phyloP scores from a whole-genome alignment of 2,888 invertebrate genomes.

The Drosophila atripex region DNA sequence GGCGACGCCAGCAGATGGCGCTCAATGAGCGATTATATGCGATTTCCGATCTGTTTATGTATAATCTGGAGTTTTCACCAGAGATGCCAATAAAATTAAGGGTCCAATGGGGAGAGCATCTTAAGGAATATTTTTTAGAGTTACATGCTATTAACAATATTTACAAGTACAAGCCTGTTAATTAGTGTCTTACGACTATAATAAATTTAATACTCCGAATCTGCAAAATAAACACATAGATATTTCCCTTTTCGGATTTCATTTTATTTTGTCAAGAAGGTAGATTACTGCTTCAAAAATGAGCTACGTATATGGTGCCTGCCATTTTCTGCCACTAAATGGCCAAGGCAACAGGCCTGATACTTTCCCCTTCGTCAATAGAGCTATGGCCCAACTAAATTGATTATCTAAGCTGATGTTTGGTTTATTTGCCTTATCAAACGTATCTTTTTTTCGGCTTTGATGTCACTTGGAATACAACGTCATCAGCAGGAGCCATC shows the following conservation, averaged over 20 bases:
- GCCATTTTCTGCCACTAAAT: slow-evolving; percentile 1
- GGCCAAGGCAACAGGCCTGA: slow-evolving; percentile 6
- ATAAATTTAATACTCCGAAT: too few species aligned
- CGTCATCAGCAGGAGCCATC: slow-evolving; percentile 31
- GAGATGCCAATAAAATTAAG: slow-evolving; percentile 1
- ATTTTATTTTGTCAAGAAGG: too few species aligned
- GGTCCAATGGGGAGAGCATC: neutral
- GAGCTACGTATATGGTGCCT: neutral
- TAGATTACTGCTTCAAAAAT: neutral
- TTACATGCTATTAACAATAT: neutral
- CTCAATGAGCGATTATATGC: slow-evolving; percentile 54
- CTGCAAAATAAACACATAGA: too few species aligned
- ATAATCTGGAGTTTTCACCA: neutral
- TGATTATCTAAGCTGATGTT: slow-evolving; percentile 28
- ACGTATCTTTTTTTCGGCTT: slow-evolving; percentile 45
- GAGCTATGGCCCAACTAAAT: slow-evolving; percentile 12
- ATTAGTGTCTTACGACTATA: neutral
- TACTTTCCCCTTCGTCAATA: slow-evolving; percentile 17
- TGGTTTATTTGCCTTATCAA: slow-evolving; percentile 47
- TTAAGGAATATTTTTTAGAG: neutral
- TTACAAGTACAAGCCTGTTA: neutral
- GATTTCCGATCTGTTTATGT: slow-evolving; percentile 5
- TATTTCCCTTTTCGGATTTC: too few species aligned
- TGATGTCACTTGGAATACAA: slow-evolving; percentile 61
- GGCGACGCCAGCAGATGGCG: slow-evolving; percentile 70